phyloP scores from a whole-genome alignment of 2,113 vertebrate genomes.

The Rhineura floridana region DNA sequence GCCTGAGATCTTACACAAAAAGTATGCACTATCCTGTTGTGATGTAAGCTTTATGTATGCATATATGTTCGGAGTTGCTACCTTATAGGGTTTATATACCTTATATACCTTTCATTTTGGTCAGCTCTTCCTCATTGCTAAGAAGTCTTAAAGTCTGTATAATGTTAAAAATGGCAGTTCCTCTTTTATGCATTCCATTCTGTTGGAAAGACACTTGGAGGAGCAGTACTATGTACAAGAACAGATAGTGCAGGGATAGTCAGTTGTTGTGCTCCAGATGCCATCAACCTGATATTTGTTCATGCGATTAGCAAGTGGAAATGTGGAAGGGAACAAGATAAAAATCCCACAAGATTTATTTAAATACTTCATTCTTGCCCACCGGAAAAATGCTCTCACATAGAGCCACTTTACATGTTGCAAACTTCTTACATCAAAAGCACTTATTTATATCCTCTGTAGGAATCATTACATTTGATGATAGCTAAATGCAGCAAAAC shows the following conservation, averaged over 20 bases:
- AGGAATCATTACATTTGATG: neutral
- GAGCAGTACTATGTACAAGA: neutral
- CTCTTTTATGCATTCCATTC: neutral
- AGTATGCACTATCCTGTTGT: no score
- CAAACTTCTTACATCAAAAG: neutral
- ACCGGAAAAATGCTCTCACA: neutral
- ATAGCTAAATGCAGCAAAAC: neutral
- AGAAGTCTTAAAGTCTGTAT: neutral
- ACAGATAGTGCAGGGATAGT: neutral
- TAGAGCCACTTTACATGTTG: neutral
- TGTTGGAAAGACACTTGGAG: neutral
- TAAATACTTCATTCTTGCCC: neutral
- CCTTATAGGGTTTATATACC: no score
- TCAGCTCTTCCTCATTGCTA: neutral
- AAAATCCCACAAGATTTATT: neutral
- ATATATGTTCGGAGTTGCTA: neutral
- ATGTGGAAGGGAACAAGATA: neutral
- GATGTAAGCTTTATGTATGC: neutral
- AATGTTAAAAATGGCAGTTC: neutral
- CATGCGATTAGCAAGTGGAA: neutral
- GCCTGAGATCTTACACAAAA: neutral
- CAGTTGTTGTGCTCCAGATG: neutral
- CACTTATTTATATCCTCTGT: neutral
- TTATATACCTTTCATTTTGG: neutral
- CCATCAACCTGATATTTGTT: neutral